Percentiles rank a stretch among this genome's conserved stretches.
phyloP scores from a whole-genome alignment of 1,140 invertebrate species.

The Oreohelix idahoensis region DNA sequence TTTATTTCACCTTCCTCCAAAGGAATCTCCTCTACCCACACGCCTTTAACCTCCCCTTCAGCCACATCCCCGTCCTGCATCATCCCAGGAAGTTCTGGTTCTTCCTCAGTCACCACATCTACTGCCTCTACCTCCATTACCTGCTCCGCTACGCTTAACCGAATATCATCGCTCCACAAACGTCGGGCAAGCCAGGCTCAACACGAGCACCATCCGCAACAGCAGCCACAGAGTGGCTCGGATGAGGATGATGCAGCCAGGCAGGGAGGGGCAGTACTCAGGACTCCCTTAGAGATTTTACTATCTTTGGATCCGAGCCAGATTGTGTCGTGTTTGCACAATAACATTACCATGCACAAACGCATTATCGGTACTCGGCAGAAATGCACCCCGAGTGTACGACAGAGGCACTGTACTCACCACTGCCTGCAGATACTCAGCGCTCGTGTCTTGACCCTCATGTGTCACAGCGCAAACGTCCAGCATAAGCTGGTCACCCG shows the following conservation, averaged over 20 bases:
- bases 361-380: conserved; percentile 79
- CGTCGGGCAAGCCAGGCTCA: conserved; percentile 42
- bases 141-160: conserved; percentile 41
- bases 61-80: neutral
- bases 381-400: conserved; percentile 77
- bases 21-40: neutral
- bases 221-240: neutral
- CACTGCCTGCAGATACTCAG: conserved; percentile 82
- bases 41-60: neutral
- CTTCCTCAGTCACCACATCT: neutral
- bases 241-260: conserved; percentile 46
- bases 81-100: neutral
- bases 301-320: conserved; percentile 74
- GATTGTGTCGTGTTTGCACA: conserved; percentile 80
- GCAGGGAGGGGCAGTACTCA: conserved; percentile 32
- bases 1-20: neutral
- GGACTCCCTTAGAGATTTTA: conserved; percentile 73
- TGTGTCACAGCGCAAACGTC: conserved; percentile 76
- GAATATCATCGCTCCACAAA: conserved; percentile 49
- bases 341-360: conserved; percentile 81
- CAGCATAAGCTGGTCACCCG: conserved; percentile 77
- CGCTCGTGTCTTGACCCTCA: conserved; percentile 79
- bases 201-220: conserved; percentile 43
- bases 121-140: conserved; percentile 27
- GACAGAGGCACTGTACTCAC: conserved; percentile 79